Evolutionary conservation across 2,113 vertebrate species (phyloP).

Genomic region (Varanus salvator): DNA sequence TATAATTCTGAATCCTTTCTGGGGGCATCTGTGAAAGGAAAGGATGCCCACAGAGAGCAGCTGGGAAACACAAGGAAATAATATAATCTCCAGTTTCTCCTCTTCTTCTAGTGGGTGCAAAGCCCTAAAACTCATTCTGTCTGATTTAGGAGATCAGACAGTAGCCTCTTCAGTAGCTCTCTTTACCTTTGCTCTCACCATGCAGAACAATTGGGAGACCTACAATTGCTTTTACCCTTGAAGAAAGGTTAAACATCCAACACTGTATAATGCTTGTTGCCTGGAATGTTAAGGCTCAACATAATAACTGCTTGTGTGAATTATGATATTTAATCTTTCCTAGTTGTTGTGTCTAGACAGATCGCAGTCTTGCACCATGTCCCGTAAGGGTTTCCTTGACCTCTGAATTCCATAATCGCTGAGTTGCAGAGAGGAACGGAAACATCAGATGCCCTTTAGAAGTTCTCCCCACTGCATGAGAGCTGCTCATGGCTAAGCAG

Average conservation of each 20-base stretch:
- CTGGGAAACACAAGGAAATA: not conserved
- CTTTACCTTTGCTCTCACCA: no score
- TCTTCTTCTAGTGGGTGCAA: not conserved
- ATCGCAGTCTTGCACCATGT: not conserved
- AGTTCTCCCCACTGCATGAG: not conserved
- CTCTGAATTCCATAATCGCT: constrained; percentile 7
- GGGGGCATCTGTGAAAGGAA: not conserved
- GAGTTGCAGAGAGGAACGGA: not conserved
- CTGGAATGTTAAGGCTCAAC: not conserved
- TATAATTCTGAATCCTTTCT: not conserved
- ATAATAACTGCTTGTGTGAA: not conserved
- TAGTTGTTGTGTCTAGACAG: constrained; percentile 21
- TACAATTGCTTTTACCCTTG: not conserved
- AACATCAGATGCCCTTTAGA: not conserved
- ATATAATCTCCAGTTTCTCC: not conserved
- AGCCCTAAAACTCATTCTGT: not conserved
- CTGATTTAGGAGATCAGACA: not conserved
- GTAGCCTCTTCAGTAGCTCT: not conserved
- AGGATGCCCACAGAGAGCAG: not conserved
- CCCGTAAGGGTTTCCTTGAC: constrained; percentile 3
- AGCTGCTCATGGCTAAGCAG: no score
- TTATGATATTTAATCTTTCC: constrained; percentile 20
- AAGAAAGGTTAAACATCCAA: not conserved
- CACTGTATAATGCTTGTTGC: not conserved
- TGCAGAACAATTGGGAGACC: not conserved